Evolutionary conservation across 2,797 vertebrate species (phyloP), one percentile per base, ranked within the genome.

Genomic region (Channa striata): DNA sequence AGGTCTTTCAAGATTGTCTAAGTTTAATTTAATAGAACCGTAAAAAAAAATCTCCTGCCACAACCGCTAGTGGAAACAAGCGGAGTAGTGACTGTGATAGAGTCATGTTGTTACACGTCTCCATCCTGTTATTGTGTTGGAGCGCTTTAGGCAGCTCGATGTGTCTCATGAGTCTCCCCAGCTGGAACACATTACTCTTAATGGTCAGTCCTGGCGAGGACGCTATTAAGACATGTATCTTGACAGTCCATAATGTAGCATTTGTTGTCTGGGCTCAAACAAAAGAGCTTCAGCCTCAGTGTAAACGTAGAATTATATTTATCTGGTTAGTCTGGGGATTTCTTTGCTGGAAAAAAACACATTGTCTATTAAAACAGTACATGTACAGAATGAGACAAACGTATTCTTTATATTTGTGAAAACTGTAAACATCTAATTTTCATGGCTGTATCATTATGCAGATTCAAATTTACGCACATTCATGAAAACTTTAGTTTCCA

Each of bases 41-140:
- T 79, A 64, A 43, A 60, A 69, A 78, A 53, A 47, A 59, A 21
- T 30, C 49, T 8, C 13, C 1, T 14, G 33, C 17, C 39, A 6
- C 14, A 42, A 42, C 14, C 14, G 40, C 1, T 17, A 5, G 51
- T 33, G 33, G 47, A 69, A 76, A 52, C 44, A 39, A 34, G 52
- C 21, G 43, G n/a, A 52, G 33, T 33, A 63, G 21, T 8, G 51
- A 47, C 52, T 63, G 71, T 66, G 80, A 79, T 71, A 57, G 14
- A 36, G 59, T 72, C 53, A 12, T 68, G 80, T 62, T 78, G 57
- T 73, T 73, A 74, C 87, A 78, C 53, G 80, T 65, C 74, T 64
- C 52, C 51, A 60, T 60, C 49, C 65, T 66, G 71, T 78, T 72
- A 59, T 49, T 82, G 68, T 65, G 67, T 44, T 58, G 34, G 19